Evolutionary conservation across 2,797 vertebrate genomes (phyloP).

Genomic region (Steatocranus sp.): DNA sequence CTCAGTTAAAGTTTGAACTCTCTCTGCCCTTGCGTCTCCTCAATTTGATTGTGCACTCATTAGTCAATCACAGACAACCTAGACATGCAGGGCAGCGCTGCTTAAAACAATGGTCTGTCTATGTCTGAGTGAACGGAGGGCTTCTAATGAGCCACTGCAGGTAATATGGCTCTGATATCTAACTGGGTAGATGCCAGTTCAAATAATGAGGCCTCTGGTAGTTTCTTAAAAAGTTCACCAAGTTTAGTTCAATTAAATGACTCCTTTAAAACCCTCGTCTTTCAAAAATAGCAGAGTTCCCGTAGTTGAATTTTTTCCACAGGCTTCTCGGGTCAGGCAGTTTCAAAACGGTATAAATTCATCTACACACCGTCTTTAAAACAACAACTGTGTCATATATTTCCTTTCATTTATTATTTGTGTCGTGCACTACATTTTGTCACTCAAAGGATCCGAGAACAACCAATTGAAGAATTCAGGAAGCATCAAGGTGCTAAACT

Average conservation of each 20-base stretch:
- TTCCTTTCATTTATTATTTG: not conserved
- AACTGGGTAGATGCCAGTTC: constrained; percentile 31
- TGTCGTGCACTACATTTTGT: fast-evolving
- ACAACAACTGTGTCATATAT: not conserved
- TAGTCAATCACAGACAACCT: constrained; percentile 38
- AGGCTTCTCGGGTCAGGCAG: not conserved
- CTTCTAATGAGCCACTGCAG: constrained; percentile 24
- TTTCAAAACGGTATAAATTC: not conserved
- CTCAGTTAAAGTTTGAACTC: constrained; percentile 57
- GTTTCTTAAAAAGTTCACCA: constrained; percentile 4
- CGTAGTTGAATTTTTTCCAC: not conserved
- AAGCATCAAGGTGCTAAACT: not conserved
- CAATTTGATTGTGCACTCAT: constrained; percentile 52
- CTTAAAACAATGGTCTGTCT: constrained; percentile 49
- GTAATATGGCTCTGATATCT: constrained; percentile 22
- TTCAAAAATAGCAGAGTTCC: not conserved
- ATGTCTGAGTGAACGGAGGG: constrained; percentile 22
- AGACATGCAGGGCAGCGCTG: constrained; percentile 17
- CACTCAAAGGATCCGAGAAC: not conserved
- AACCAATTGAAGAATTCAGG: fast-evolving
- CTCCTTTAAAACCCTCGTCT: not conserved
- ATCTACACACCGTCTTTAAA: not conserved
- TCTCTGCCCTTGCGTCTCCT: constrained; percentile 31
- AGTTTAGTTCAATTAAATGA: not conserved
- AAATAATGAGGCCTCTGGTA: constrained; percentile 28